Evolutionary conservation across 2,113 vertebrate species (phyloP), one percentile per base, ranked within the genome.

Genomic region (Phaethornis superciliosus): DNA sequence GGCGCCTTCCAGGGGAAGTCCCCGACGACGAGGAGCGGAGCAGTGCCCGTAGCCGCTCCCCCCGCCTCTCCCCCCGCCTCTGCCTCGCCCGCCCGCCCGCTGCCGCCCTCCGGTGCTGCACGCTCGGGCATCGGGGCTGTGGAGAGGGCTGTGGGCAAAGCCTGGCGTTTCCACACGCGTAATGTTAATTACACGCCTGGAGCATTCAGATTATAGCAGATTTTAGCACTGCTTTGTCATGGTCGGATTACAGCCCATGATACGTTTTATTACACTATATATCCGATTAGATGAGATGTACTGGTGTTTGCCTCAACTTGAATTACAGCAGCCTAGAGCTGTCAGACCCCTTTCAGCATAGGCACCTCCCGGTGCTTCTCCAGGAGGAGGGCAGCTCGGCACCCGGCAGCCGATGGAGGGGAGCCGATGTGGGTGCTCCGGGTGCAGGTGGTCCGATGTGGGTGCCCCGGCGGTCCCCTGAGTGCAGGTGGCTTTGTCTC

Each of bases 1-100:
- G 87, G 94, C 95, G 85, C 95, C 96, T 97, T 96, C 95, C 96
- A 97, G 97, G 98, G 98, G 98, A 98, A 97, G 95, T 96, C 97
- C 97, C 97, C 37, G 92, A 84, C 74, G 28, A 59, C 52, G 69
- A 67, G 93, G 58, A 85, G 86, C 56, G 44, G 6, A 7, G 58
- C 46, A 24, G 16, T 10, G 12, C 30, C 23, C 26, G 17, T 3
- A 3, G 33, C 52, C 47, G 10, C 71, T 55, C 19, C n/a, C 54
- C 13, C 54, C 33, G 27, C 52, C 47, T 22, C 60, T 21, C 7
- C 20, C 47, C 47, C 10, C 44, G 4, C 56, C 40, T 6, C 35
- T 21, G 37, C 24, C 16, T 44, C 19, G 22, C 32, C 12, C 40
- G 13, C 16, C 26, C n/a, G 16, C 16, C 19, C 11, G 33, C 42